These are phyloP conservation scores for Gobius niger DNA, from an alignment of 2,113 vertebrate genomes.

Conservation along the genomic window DNA sequence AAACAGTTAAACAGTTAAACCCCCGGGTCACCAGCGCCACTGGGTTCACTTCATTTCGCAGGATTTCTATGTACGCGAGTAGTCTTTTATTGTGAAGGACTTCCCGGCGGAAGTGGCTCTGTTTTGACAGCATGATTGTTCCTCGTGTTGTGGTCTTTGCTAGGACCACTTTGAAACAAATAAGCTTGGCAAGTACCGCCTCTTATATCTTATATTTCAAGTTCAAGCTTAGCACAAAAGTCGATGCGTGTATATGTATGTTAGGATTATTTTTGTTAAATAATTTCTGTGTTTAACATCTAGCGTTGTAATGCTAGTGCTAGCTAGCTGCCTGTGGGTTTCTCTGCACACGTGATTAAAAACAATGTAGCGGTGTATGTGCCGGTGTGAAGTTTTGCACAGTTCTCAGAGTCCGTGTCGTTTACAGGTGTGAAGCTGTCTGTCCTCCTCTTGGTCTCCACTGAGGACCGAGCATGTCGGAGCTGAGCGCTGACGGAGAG, in stretches of 20 bases:
- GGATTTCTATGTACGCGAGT: too few species aligned
- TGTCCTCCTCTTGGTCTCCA: not conserved
- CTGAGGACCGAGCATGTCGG: not conserved
- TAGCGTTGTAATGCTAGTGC: conserved; percentile 44
- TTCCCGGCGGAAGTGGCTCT: not conserved
- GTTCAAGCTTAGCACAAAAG: not conserved
- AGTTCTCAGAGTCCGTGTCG: not conserved
- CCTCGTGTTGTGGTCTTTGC: conserved; percentile 53
- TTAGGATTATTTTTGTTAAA: not conserved
- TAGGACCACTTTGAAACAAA: not conserved
- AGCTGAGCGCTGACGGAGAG: conserved; percentile 8
- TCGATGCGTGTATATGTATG: not conserved
- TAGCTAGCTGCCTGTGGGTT: conserved; percentile 35
- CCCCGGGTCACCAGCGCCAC: too few species aligned
- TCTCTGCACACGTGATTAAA: not conserved
- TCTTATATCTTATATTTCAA: not conserved
- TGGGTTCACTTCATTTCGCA: too few species aligned
- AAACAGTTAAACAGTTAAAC: too few species aligned
- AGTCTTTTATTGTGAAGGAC: conserved; percentile 40
- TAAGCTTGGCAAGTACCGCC: not conserved
- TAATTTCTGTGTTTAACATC: conserved; percentile 18
- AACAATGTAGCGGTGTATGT: not conserved
- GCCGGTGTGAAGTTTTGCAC: not conserved
- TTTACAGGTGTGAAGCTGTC: not conserved
- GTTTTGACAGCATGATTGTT: not conserved